phyloP scores from a whole-genome alignment of 2,113 vertebrate genomes.

The Pteruthius melanotis region DNA sequence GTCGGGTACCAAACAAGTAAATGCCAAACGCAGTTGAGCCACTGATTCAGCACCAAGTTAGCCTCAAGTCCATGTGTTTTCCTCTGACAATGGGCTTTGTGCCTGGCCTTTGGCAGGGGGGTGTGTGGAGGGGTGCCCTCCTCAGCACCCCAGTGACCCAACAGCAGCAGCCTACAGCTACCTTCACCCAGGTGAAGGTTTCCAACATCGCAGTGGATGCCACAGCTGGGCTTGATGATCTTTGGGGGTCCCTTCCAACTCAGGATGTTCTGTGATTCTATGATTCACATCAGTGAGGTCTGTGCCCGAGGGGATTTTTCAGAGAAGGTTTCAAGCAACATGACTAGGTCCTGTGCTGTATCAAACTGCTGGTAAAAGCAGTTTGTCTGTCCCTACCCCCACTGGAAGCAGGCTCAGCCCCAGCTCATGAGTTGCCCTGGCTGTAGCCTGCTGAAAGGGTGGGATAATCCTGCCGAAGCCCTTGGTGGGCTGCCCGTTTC shows the following conservation, averaged over 20 bases:
- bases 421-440: background rate
- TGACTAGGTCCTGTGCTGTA: background rate
- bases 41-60: background rate
- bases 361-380: background rate
- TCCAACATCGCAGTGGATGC: background rate
- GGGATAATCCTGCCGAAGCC: background rate
- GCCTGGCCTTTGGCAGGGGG: background rate
- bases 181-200: background rate
- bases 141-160: accelerated
- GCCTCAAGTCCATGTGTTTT: background rate
- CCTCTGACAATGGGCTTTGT: background rate
- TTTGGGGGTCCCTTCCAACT: background rate
- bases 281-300: background rate
- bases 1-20: background rate
- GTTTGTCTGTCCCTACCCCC: background rate
- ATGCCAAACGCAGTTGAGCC: background rate
- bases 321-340: background rate
- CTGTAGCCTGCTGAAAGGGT: background rate
- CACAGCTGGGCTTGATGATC: background rate
- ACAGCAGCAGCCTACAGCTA: background rate
- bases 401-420: background rate
- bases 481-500: slow-evolving; percentile 51
- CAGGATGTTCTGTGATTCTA: background rate
- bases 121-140: background rate
- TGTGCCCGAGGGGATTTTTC: background rate